Evolutionary conservation across 2,113 vertebrate species (phyloP).

Genomic region (Phainopepla nitens): DNA sequence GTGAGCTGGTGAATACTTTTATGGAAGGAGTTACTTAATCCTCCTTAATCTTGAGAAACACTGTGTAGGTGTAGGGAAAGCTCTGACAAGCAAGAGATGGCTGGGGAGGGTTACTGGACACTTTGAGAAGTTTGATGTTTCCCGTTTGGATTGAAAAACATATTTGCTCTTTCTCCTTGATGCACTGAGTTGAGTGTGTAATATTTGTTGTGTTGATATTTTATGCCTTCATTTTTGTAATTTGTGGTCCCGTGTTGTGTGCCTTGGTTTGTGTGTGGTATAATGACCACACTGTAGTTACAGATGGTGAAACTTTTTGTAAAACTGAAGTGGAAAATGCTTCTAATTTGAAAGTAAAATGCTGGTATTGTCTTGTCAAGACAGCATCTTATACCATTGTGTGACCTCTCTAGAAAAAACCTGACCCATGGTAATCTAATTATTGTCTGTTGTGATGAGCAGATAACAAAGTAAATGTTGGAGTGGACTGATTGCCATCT

Average conservation of each 20-base stretch:
- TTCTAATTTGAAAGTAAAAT: slow-evolving; percentile 19
- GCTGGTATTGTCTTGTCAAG: background rate
- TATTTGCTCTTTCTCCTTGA: background rate
- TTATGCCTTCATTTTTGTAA: background rate
- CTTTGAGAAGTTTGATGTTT: background rate
- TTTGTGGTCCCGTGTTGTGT: background rate
- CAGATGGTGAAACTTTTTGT: background rate
- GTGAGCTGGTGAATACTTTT: background rate
- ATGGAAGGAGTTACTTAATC: background rate
- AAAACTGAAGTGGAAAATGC: background rate
- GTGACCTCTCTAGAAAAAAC: slow-evolving; percentile 15
- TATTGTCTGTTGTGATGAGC: slow-evolving; percentile 49
- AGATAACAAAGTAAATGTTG: slow-evolving; percentile 60
- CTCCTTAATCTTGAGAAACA: background rate
- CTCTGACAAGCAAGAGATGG: background rate
- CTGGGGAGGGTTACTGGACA: background rate
- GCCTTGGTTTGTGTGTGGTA: background rate
- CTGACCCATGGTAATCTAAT: slow-evolving; percentile 56
- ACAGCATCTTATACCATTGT: background rate
- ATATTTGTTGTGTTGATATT: background rate
- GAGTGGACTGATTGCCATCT: slow-evolving; percentile 46
- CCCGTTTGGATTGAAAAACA: background rate
- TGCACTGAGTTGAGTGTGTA: background rate
- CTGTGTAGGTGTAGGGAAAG: background rate
- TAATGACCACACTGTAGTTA: background rate